Conservation (phyloP, 2,888 invertebrate species). For the Elmis aenea region DNA sequence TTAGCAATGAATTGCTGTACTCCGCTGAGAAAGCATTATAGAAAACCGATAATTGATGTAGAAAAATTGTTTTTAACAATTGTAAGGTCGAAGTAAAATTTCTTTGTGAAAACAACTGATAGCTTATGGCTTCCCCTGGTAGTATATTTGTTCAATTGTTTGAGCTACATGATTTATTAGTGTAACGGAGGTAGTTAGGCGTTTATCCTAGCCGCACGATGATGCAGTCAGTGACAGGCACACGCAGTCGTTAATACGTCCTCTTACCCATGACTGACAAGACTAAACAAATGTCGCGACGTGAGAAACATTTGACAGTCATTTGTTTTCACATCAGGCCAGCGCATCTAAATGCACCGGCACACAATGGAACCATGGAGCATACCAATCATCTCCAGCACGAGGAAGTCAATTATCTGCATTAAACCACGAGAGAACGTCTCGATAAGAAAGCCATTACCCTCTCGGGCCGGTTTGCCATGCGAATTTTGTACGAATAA, state of each 20-base stretch:
- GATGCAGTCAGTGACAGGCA: constrained; percentile 22
- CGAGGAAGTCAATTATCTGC: constrained; percentile 20
- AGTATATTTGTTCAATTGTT: constrained; percentile 14
- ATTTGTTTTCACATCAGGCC: constrained; percentile 26
- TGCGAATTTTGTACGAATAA: constrained; percentile 19
- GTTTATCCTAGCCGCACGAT: constrained; percentile 14
- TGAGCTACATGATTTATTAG: too few species aligned
- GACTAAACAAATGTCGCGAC: constrained; percentile 24
- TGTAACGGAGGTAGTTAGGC: constrained; percentile 8
- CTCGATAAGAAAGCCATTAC: constrained; percentile 19
- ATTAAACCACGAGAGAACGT: constrained; percentile 10
- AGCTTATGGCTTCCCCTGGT: too few species aligned
- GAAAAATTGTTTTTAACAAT: too few species aligned
- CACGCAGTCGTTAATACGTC: constrained; percentile 26
- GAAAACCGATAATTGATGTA: too few species aligned
- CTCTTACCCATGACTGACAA: constrained; percentile 25
- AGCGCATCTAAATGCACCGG: constrained; percentile 17
- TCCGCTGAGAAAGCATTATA: too few species aligned
- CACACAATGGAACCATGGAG: constrained; percentile 18
- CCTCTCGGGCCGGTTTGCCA: constrained; percentile 10
- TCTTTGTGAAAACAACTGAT: too few species aligned
- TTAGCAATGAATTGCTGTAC: too few species aligned
- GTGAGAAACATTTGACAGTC: constrained; percentile 29
- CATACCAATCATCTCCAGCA: constrained; percentile 16
- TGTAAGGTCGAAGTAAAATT: too few species aligned